Evolutionary conservation across 2,888 invertebrate genomes (phyloP).

Genomic region (Smittia aterrima): DNA sequence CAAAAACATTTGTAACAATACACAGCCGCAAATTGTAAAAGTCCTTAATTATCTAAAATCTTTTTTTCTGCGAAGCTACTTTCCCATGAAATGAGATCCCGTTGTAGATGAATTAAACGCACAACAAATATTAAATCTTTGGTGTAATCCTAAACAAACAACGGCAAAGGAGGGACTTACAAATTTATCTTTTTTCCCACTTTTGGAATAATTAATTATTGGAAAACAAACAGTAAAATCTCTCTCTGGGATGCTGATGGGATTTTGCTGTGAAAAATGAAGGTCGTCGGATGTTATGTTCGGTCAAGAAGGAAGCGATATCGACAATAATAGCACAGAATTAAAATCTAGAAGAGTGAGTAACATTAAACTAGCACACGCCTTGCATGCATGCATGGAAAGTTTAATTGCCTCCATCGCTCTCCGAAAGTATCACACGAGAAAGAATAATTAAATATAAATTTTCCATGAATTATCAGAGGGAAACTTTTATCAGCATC

Average conservation of each 20-base stretch:
- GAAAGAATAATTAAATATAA: constrained; percentile 35
- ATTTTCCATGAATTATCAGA: constrained; percentile 32
- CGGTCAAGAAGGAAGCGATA: neutral
- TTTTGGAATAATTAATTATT: constrained; percentile 19
- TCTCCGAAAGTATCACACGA: neutral
- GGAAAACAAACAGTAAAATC: constrained; percentile 16
- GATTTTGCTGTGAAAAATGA: neutral
- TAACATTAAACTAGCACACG: neutral
- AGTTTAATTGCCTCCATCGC: neutral
- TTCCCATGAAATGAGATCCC: too few species aligned
- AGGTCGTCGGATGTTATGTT: neutral
- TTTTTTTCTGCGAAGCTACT: too few species aligned
- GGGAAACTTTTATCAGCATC: constrained; percentile 32
- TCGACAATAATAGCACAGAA: neutral
- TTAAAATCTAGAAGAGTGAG: neutral
- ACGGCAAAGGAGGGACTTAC: neutral
- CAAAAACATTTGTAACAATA: too few species aligned
- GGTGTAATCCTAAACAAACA: constrained; percentile 20
- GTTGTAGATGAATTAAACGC: neutral
- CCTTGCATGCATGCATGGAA: neutral
- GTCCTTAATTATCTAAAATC: too few species aligned
- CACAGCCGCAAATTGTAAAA: too few species aligned
- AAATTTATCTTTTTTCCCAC: constrained; percentile 8
- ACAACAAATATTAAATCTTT: constrained; percentile 7
- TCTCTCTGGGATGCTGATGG: neutral